Conservation (phyloP, 2,888 invertebrate genomes). For the Beris chalybata region DNA sequence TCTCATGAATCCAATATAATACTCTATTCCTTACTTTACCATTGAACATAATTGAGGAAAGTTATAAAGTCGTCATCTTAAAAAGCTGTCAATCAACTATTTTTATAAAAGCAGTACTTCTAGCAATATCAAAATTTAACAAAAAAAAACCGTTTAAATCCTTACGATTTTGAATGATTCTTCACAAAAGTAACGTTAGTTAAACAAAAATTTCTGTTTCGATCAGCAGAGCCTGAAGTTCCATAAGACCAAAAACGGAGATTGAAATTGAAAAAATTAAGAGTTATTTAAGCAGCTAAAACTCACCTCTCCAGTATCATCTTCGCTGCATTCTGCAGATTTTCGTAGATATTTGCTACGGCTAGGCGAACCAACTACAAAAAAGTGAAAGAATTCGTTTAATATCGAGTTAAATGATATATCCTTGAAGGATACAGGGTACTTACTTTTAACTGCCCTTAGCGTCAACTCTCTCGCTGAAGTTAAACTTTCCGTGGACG, state of each 20-base stretch:
- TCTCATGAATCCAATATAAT: too few species aligned
- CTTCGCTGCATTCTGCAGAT: slow-evolving; percentile 57
- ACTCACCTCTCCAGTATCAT: slow-evolving; percentile 59
- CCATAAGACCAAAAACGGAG: neutral
- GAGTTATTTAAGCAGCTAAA: neutral
- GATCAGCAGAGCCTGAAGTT: neutral
- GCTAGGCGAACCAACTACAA: slow-evolving; percentile 46
- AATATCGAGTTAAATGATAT: neutral
- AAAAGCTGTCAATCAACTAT: too few species aligned
- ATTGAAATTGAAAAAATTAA: neutral
- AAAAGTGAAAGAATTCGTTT: neutral
- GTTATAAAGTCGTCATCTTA: too few species aligned
- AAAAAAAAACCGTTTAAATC: too few species aligned
- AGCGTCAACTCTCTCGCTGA: slow-evolving; percentile 57
- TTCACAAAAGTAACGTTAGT: neutral
- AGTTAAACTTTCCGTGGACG: slow-evolving; percentile 63
- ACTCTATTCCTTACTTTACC: too few species aligned
- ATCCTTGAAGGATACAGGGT: neutral
- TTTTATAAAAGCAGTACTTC: too few species aligned
- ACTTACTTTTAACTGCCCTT: slow-evolving; percentile 45
- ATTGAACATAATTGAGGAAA: too few species aligned
- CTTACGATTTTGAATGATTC: neutral
- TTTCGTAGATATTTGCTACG: slow-evolving; percentile 51
- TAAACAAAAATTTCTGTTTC: slow-evolving; percentile 9
- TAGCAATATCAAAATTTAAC: too few species aligned